phyloP scores from a whole-genome alignment of 2,888 invertebrate species.

The Tetranychus piercei region DNA sequence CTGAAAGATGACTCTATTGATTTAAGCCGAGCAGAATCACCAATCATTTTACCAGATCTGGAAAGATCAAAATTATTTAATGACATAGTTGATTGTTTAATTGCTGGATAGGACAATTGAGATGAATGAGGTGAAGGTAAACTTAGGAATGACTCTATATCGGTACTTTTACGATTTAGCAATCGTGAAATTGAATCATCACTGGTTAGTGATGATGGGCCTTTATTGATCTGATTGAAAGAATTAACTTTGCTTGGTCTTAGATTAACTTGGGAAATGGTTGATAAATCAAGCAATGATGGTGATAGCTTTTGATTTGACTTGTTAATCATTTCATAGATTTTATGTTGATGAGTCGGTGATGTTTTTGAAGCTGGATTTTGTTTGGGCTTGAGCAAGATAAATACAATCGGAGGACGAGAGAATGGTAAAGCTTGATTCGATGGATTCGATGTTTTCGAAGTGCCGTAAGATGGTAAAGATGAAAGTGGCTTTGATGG shows the following conservation, averaged over 20 bases:
- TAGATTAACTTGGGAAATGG: background rate
- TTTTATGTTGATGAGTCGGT: background rate
- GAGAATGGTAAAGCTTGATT: background rate
- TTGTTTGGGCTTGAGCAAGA: background rate
- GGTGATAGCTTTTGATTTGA: background rate
- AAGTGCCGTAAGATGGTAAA: background rate
- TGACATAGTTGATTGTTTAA: background rate
- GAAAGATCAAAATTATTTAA: background rate
- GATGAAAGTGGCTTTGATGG: background rate
- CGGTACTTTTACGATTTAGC: background rate
- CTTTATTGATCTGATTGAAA: background rate
- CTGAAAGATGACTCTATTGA: background rate
- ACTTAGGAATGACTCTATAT: background rate
- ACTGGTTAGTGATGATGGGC: background rate
- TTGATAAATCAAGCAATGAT: background rate
- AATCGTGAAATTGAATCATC: background rate
- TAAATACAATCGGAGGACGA: background rate
- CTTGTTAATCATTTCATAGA: background rate
- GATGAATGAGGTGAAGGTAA: background rate
- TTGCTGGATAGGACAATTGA: background rate
- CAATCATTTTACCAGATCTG: background rate
- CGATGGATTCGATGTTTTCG: background rate
- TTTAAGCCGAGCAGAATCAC: background rate
- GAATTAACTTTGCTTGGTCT: background rate
- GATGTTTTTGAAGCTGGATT: background rate